Evolutionary conservation across 2,113 vertebrate species (phyloP).

Genomic region (Phalacrocorax aristotelis): DNA sequence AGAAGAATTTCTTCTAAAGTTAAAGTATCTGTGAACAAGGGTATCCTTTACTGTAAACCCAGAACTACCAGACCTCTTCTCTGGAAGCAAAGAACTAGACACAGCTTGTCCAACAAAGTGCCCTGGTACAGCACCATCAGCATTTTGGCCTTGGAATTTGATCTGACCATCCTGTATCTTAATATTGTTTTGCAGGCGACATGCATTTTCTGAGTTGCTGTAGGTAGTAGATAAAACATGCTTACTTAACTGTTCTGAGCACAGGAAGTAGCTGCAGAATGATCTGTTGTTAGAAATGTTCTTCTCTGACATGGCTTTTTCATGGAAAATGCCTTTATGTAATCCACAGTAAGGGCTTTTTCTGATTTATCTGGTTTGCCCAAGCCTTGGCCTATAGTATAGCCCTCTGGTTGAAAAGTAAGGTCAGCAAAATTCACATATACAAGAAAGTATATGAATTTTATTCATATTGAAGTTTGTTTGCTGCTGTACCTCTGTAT

Average conservation of each 20-base stretch:
- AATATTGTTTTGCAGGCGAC: neutral
- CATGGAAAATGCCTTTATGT: neutral
- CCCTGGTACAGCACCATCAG: neutral
- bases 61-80: neutral
- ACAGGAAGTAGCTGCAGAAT: neutral
- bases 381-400: neutral
- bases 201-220: neutral
- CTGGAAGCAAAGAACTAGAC: neutral
- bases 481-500: neutral
- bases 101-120: neutral
- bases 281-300: neutral
- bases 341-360: neutral
- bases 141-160: neutral
- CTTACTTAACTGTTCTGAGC: neutral
- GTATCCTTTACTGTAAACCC: neutral
- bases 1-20: neutral
- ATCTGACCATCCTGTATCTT: neutral
- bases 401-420: neutral
- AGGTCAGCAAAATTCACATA: neutral
- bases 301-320: neutral
- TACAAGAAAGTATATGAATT: neutral
- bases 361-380: neutral
- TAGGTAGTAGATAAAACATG: neutral
- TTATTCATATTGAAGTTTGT: neutral
- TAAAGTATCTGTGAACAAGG: neutral